phyloP scores from a whole-genome alignment of 2,888 invertebrate genomes.

The Agonopterix subpropinquella region DNA sequence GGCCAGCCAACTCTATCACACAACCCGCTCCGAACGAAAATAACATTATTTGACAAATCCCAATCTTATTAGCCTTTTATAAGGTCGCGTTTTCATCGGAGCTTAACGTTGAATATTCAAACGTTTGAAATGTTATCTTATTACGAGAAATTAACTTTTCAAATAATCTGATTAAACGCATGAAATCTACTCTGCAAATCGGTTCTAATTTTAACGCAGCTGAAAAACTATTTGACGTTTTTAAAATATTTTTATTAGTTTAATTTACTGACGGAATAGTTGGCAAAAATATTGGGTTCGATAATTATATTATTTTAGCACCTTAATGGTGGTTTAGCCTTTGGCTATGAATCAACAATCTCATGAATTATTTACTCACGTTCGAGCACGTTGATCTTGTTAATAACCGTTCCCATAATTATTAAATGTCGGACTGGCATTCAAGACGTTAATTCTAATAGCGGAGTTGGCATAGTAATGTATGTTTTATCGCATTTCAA shows the following conservation, averaged over 20 bases:
- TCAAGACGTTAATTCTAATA: constrained; percentile 10
- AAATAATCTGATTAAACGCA: too few relatives aligned
- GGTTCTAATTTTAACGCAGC: too few relatives aligned
- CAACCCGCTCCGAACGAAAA: too few relatives aligned
- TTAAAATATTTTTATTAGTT: background rate
- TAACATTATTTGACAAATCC: too few relatives aligned
- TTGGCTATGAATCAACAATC: constrained; percentile 55
- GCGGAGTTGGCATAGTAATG: constrained; percentile 5
- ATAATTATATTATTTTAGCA: constrained; percentile 39
- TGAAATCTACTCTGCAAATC: too few relatives aligned
- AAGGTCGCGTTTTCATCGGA: too few relatives aligned
- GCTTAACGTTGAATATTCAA: too few relatives aligned
- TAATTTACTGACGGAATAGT: constrained; percentile 19
- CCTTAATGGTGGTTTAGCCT: constrained; percentile 31
- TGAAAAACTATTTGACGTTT: too few relatives aligned
- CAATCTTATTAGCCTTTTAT: too few relatives aligned
- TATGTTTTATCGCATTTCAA: constrained; percentile 13
- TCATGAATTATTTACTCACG: constrained; percentile 47
- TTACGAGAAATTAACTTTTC: too few relatives aligned
- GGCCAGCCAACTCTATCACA: constrained; percentile 55
- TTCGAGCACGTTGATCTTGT: constrained; percentile 26
- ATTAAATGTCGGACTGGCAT: constrained; percentile 8
- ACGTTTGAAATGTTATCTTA: too few relatives aligned
- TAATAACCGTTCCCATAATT: constrained; percentile 30
- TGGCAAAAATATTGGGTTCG: constrained; percentile 21